A percentile compares a stretch with the other conserved stretches of the same genome.
These are phyloP conservation scores for Notarius lentiginosus DNA, from an alignment of 2,113 vertebrate species.

Conservation along the genomic window DNA sequence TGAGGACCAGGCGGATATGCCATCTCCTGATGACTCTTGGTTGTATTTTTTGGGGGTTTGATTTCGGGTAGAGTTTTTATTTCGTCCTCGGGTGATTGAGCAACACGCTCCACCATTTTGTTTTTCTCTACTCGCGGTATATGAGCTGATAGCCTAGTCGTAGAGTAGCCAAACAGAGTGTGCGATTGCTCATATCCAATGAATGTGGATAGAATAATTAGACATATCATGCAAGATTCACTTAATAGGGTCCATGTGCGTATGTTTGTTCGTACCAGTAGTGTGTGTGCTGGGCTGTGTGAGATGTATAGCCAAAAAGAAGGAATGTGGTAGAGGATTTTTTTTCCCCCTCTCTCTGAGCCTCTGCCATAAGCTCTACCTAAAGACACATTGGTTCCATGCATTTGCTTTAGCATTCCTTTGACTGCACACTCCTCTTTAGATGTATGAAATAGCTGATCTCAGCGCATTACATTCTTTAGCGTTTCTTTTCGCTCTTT, in stretches of 20 bases:
- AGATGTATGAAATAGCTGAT: conserved; percentile 41
- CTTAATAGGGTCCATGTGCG: neutral
- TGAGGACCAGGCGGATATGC: no score
- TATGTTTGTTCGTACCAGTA: neutral
- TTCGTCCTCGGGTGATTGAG: no score
- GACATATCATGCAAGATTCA: conserved; percentile 20
- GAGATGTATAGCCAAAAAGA: neutral
- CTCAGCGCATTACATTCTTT: conserved; percentile 6
- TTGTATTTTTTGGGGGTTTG: no score
- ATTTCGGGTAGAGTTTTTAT: no score
- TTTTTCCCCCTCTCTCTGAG: neutral
- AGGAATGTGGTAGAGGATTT: neutral
- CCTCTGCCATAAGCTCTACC: conserved; percentile 5
- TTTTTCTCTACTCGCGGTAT: no score
- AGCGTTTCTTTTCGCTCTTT: neutral
- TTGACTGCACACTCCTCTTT: conserved; percentile 8
- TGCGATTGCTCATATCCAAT: no score
- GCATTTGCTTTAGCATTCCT: conserved; percentile 17
- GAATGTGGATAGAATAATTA: neutral
- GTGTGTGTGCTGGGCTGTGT: neutral
- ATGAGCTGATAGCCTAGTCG: no score
- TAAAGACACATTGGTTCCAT: conserved; percentile 18
- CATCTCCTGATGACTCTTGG: no score
- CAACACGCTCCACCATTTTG: no score
- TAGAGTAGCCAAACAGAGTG: no score